Evolutionary conservation across 2,113 vertebrate genomes (phyloP).

Genomic region (Cavia porcellus): DNA sequence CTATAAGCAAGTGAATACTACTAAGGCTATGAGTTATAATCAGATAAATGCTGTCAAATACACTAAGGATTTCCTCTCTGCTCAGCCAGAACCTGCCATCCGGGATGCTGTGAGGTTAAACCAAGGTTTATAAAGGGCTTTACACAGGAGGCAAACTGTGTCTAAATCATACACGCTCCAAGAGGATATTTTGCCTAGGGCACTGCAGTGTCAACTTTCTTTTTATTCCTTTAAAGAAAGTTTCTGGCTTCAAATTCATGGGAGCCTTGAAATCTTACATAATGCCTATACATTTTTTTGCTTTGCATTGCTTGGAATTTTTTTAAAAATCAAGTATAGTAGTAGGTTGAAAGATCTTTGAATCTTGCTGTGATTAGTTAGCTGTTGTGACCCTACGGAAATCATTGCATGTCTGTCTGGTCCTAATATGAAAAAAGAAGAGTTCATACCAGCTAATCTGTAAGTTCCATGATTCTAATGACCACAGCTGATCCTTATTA

Average conservation of each 20-base stretch:
- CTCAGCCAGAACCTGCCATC: not conserved
- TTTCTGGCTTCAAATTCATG: constrained; percentile 41
- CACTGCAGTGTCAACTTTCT: not conserved
- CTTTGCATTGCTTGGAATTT: not conserved
- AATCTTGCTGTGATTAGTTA: not conserved
- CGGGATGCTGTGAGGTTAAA: not conserved
- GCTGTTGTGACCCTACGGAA: not conserved
- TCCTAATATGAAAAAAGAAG: not conserved
- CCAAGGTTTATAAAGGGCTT: constrained; percentile 5
- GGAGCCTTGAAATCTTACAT: not conserved
- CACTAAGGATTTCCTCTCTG: not conserved
- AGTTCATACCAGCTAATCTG: not conserved
- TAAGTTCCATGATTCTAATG: not conserved
- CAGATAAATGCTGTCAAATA: constrained; percentile 32
- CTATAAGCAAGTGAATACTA: constrained; percentile 11
- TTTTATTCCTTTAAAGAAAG: not conserved
- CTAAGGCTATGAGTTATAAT: constrained; percentile 47
- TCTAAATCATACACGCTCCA: constrained; percentile 1
- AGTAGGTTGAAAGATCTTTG: not conserved
- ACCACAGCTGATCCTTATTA: not conserved
- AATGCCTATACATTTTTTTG: not conserved
- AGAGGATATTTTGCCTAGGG: not conserved
- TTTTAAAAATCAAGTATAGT: not conserved
- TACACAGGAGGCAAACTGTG: not conserved
- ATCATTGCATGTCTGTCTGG: not conserved